These are phyloP conservation scores for Sitophilus oryzae DNA, from an alignment of 1,140 invertebrate genomes.

Conservation along the genomic window DNA sequence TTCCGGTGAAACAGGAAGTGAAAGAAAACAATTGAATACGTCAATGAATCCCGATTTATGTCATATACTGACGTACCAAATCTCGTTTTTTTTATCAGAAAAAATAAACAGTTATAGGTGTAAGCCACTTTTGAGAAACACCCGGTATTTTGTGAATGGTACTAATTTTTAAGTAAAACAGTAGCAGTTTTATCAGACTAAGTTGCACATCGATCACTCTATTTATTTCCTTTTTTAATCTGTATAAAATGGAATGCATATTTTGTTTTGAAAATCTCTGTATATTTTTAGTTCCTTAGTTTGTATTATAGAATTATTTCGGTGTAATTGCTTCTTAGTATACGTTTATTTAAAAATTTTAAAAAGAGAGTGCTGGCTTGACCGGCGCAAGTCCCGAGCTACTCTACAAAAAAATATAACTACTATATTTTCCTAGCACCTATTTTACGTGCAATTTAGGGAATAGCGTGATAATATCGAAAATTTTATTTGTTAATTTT, in stretches of 20 bases:
- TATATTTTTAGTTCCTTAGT: constrained; percentile 24
- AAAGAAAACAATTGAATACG: no score
- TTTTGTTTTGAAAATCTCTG: constrained; percentile 4
- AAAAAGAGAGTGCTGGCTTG: constrained; percentile 33
- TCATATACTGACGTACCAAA: no score
- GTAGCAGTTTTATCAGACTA: not conserved
- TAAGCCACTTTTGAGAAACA: not conserved
- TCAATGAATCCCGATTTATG: no score
- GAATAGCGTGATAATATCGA: constrained; percentile 25
- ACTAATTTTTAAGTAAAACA: not conserved
- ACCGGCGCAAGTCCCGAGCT: constrained; percentile 33
- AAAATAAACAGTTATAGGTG: no score
- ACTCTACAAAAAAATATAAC: constrained; percentile 23
- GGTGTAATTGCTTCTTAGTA: constrained; percentile 19
- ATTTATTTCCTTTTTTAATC: not conserved
- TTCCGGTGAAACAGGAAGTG: no score
- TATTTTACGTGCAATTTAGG: constrained; percentile 19
- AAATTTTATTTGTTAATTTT: constrained; percentile 27
- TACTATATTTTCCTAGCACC: constrained; percentile 17
- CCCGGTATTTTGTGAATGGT: not conserved
- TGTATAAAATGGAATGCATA: not conserved
- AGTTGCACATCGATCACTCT: not conserved
- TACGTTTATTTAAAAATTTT: constrained; percentile 18
- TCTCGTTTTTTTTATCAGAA: no score
- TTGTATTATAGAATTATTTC: constrained; percentile 30